Base-by-base conservation (phyloP, 2,113 vertebrate species). In the Lophotis ruficrista region DNA sequence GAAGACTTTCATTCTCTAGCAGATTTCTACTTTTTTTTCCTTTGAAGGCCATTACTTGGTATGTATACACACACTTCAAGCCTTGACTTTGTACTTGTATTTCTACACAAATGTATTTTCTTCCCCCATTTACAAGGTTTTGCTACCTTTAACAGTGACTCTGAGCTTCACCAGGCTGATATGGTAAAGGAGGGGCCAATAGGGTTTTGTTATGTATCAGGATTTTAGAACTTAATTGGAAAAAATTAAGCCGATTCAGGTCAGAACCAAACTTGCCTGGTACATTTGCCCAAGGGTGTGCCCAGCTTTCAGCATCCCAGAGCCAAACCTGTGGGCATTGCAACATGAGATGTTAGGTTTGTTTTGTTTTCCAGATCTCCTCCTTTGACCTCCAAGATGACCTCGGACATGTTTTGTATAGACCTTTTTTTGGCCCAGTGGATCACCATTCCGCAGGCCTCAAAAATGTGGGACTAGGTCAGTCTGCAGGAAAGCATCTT, bases 291-390 rank as follows among this genome's bases (percentile, higher is more conserved):
- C 17, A 48, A 43, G 38, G 30, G n/a, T 8, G 10, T 1, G 0
- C 33, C 28, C 23, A 66, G 30, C 38, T 90, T 83, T 77, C 25
- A 51, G 62, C 2, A 1, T 76, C 45, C 13, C 28, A 13, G 38
- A 88, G 71, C 71, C 41, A 86, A 66, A 77, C 25, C 12, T 73
- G 31, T 43, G 22, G 89, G 53, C 4, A 0, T 10, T 10, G 15
- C 37, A 57, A 18, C 45, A 43, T 47, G 9, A 16, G 43, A 7
- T 31, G 13, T 37, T 79, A 58, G 6, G 22, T 57, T 61, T 76
- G 45, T n/a, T 90, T 84, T 87, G 31, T 86, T 93, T 95, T 85
- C 31, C 68, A 77, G 47, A 54, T 86, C n/a, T 45, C n/a, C 12
- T 60, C 43, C 53, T 81, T 88, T 66, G 41, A 78, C 37, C 21